A percentile compares a stretch with the other conserved stretches of the same genome.
Conservation (phyloP, 2,888 invertebrate genomes). For the Eudasyphora cyanicolor region DNA sequence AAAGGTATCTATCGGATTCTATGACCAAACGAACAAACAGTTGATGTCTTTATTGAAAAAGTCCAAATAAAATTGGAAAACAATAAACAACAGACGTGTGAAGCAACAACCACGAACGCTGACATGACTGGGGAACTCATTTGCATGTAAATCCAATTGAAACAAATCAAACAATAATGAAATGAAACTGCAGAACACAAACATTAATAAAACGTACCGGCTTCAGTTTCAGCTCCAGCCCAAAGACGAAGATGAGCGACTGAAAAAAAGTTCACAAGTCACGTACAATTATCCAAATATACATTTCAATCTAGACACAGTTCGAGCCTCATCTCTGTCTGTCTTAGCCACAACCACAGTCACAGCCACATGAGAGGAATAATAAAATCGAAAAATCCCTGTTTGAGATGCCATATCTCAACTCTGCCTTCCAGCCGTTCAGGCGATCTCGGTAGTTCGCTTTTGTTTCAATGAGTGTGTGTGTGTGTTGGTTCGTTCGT, state of each 20-base stretch:
- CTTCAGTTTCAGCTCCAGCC: constrained; percentile 4
- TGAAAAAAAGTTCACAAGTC: constrained; percentile 57
- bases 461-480: not conserved
- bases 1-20: not conserved
- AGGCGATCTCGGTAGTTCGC: not conserved
- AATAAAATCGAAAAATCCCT: constrained; percentile 40
- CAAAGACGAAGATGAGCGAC: constrained; percentile 40
- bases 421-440: not conserved
- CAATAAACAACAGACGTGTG: constrained; percentile 49
- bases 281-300: constrained; percentile 64
- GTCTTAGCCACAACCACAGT: not conserved
- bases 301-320: constrained; percentile 56
- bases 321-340: too few relatives aligned
- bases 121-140: constrained; percentile 26
- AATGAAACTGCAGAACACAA: constrained; percentile 24
- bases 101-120: constrained; percentile 30
- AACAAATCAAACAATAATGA: constrained; percentile 51
- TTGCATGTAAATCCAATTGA: constrained; percentile 63
- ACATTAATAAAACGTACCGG: not conserved
- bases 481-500: not conserved
- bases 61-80: constrained; percentile 45
- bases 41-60: constrained; percentile 49
- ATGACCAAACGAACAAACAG: not conserved
- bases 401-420: constrained; percentile 43
- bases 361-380: constrained; percentile 54